phyloP scores from a whole-genome alignment of 1,140 invertebrate genomes.

The Glomeris maerens region DNA sequence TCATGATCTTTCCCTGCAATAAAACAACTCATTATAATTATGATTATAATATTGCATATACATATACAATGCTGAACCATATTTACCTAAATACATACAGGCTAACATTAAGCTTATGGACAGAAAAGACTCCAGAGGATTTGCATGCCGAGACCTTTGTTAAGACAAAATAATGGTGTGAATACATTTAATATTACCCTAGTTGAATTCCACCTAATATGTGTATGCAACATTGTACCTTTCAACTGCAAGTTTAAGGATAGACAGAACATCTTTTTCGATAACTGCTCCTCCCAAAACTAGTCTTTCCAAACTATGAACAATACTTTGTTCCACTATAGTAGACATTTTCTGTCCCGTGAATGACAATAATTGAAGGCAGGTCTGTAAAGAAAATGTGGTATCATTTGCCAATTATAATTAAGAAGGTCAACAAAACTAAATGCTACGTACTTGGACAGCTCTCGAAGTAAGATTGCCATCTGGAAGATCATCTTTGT shows the following conservation, averaged over 20 bases:
- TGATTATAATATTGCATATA: too few relatives aligned
- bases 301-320: slow-evolving; percentile 56
- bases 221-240: slow-evolving; percentile 23
- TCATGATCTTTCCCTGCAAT: too few relatives aligned
- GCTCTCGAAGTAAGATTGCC: slow-evolving; percentile 28
- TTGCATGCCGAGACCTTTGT: slow-evolving; percentile 49
- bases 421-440: not conserved
- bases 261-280: slow-evolving; percentile 45
- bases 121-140: slow-evolving; percentile 49
- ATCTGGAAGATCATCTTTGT: slow-evolving; percentile 31
- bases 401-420: not conserved
- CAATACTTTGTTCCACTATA: slow-evolving; percentile 17
- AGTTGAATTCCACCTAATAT: too few relatives aligned
- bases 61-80: too few relatives aligned
- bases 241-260: slow-evolving; percentile 57
- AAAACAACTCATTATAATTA: too few relatives aligned
- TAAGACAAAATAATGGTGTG: too few relatives aligned
- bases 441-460: slow-evolving; percentile 18
- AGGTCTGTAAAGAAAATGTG: not conserved
- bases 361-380: not conserved
- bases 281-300: slow-evolving; percentile 43
- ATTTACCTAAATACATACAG: slow-evolving; percentile 54
- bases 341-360: not conserved
- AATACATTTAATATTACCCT: too few relatives aligned
- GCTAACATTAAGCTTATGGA: slow-evolving; percentile 58